Evolutionary conservation across 2,888 invertebrate species (phyloP).

Genomic region (Mamestra brassicae): DNA sequence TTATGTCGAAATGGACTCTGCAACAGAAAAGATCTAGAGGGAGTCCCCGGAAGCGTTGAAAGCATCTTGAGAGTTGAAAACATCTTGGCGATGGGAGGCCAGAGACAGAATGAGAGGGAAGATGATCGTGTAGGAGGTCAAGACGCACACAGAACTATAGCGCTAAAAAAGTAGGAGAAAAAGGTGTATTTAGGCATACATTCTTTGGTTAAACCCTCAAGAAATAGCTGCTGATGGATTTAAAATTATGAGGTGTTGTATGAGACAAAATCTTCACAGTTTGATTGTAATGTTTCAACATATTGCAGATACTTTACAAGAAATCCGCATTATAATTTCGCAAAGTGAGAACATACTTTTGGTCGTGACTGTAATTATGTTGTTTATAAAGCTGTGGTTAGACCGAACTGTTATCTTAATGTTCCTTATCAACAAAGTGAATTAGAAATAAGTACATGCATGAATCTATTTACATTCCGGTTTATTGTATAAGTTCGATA

Average conservation of each 20-base stretch:
- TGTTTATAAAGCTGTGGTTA: conserved; percentile 4
- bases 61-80: no score
- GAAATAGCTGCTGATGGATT: neutral
- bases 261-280: neutral
- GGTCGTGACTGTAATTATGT: conserved; percentile 8
- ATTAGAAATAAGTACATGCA: conserved; percentile 7
- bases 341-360: conserved; percentile 10
- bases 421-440: conserved; percentile 20
- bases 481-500: neutral
- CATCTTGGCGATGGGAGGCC: neutral
- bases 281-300: neutral
- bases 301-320: neutral
- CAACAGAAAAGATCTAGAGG: no score
- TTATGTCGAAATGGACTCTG: no score
- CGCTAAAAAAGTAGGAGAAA: no score
- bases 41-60: no score
- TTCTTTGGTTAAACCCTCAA: no score
- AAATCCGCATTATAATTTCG: neutral
- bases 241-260: neutral
- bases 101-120: neutral
- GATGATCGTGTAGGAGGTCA: neutral
- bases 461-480: conserved; percentile 4
- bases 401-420: conserved; percentile 27
- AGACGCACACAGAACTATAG: no score
- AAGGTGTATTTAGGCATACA: no score